Base-by-base conservation (phyloP, 2,888 invertebrate species). In the Mythimna lalbum region DNA sequence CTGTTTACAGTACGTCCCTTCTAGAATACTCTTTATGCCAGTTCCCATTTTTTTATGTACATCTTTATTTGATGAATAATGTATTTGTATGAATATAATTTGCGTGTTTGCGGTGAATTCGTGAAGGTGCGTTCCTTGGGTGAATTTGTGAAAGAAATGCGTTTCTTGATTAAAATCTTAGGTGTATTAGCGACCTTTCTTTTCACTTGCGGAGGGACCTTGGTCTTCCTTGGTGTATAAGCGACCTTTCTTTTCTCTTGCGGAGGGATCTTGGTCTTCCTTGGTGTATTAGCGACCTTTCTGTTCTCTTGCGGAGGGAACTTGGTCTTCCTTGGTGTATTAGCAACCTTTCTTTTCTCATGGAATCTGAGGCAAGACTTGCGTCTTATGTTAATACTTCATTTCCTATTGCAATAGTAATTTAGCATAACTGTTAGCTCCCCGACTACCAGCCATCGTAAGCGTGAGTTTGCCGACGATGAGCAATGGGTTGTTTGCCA, bases 1-100 rank as follows among this genome's bases (percentile, higher is more conserved):
- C 88, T 92, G 91, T 93, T 92, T 93, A 91, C 91, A 72, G 76
- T 73, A 70, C 69, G 79, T 82, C 73, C 68, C 69, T 71, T 72
- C 53, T 85, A 78, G 85, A 85, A 84, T 82, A 76, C 70, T 79
- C 64, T 81, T 81, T 80, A 84, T 76, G 68, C 78, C 76, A 80
- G 80, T 76, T 79, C 76, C 68, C 69, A 83, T 78, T 86, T 84
- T 85, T 85, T 85, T 78, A 83, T 84, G 83, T 80, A 81, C 80
- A 71, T 84, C 78, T 82, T 84, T 85, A 81, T 81, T 80, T 82
- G 81, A 80, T 86, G 83, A 86, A 83, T 86, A 76, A 85, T 86
- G 73, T 80, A 84, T 84, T 76, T 56, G 39, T 74, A 70, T 81
- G 69, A 84, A 85, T 81, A 79, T 79, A 33, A 70, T 80, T 69